phyloP scores from a whole-genome alignment of 2,113 vertebrate genomes.

The Zosterops borbonicus region DNA sequence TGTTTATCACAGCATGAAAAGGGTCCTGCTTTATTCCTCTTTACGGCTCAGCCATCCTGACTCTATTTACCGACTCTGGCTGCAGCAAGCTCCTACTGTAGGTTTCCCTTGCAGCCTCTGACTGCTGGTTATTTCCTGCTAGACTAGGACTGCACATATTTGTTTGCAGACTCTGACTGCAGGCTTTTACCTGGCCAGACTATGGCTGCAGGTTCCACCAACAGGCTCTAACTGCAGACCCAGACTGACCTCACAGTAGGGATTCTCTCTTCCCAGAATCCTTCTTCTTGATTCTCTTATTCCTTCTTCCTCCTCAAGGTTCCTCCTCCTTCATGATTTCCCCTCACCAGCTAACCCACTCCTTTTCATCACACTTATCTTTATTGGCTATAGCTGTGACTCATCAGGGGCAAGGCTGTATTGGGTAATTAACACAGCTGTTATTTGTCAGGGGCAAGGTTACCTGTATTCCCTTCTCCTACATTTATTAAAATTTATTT shows the following conservation, averaged over 20 bases:
- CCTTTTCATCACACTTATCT: neutral
- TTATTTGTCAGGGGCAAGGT: neutral
- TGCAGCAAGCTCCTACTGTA: neutral
- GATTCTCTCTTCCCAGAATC: neutral
- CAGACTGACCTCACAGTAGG: neutral
- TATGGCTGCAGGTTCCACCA: neutral
- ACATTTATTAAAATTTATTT: neutral
- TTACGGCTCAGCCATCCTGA: neutral
- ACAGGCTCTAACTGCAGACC: neutral
- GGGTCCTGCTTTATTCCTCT: neutral
- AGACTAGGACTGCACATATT: too few species aligned
- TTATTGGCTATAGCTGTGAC: neutral
- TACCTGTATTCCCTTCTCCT: neutral
- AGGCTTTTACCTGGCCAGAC: too few species aligned
- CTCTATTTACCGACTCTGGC: neutral
- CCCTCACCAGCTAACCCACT: too few species aligned
- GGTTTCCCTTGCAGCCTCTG: neutral
- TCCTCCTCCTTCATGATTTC: too few species aligned
- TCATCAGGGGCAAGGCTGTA: neutral
- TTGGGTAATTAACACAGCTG: neutral
- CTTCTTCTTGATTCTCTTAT: too few species aligned
- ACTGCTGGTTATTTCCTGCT: too few species aligned
- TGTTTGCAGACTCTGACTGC: too few species aligned
- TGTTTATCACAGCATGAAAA: neutral
- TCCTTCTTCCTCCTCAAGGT: too few species aligned